Evolutionary conservation across 2,113 vertebrate genomes (phyloP), one percentile per base, ranked within the genome.

Genomic region (Boleophthalmus pectinirostris): DNA sequence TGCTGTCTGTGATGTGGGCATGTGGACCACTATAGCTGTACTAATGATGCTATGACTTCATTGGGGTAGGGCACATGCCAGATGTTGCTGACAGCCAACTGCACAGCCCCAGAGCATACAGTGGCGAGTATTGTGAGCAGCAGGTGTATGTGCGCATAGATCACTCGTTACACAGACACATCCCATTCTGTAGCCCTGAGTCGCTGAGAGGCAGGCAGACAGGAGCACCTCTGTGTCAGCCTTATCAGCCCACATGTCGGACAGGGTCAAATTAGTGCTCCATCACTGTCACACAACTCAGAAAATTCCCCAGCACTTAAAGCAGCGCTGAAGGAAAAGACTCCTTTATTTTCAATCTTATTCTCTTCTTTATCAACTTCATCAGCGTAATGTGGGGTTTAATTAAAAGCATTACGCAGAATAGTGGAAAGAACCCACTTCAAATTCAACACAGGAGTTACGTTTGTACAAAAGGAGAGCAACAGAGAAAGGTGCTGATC

Each of bases 31-130:
- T 38, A 33, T 63, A 61, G 74, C 68, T 43, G 68, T 66, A 43
- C 57, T 64, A 64, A 64, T 64, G 61, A 64, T 38, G 20, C 33
- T 64, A 64, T 35, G 33, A 43, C 61, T 38, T 64, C 61, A n/a
- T 64, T 5, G 33, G 18, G 18, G 61, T 64, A 64, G 33, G 20
- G 29, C 61, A 38, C 33, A 43, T 38, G 11, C 61, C 33, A 71
- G 75, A 18, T 46, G 60, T 49, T 67, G 66, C 54, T 67, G 69
- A 56, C 20, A 68, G 57, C 25, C 68, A 85, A 68, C 63, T 38
- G 60, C 77, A 49, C n/a, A 33, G 9, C n/a, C 33, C 13, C 49
- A 45, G 43, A 51, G 4, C 2, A 5, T 46, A 43, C 56, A 45
- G 33, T 45, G 23, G 13, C 24, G 15, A 21, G 18, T 64, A 33